Evolutionary conservation across 2,797 vertebrate genomes (phyloP).

Genomic region (Tenualosa thibaudeaui): DNA sequence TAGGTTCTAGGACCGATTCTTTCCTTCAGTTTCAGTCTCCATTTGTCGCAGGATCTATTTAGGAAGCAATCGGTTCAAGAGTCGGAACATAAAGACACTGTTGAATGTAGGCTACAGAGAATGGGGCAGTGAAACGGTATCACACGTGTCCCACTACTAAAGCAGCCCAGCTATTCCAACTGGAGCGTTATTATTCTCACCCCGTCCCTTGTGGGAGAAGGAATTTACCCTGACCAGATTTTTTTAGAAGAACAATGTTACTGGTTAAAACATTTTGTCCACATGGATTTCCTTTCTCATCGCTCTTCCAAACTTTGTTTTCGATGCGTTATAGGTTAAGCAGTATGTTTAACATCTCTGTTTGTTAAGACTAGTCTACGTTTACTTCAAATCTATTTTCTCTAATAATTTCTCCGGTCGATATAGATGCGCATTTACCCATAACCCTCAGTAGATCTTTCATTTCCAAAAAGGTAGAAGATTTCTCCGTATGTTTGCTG

Average conservation of each 20-base stretch:
- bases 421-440: neutral
- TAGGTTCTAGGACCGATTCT: neutral
- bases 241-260: constrained; percentile 25
- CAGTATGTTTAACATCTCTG: neutral
- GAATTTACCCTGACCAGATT: constrained; percentile 37
- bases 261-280: constrained; percentile 23
- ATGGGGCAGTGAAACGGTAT: constrained; percentile 45
- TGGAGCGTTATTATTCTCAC: constrained; percentile 52
- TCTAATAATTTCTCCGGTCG: neutral
- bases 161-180: constrained; percentile 48
- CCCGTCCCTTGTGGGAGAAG: constrained; percentile 41
- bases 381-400: neutral
- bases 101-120: constrained; percentile 58
- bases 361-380: neutral
- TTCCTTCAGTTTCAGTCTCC: neutral
- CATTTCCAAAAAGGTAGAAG: neutral
- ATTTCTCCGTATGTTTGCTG: neutral
- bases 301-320: neutral
- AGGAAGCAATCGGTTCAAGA: neutral
- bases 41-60: neutral
- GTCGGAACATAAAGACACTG: constrained; percentile 64
- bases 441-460: neutral
- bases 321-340: neutral
- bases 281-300: neutral
- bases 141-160: constrained; percentile 23